These are phyloP conservation scores for Nanorana parkeri DNA, from an alignment of 2,113 vertebrate genomes.

Conservation along the genomic window DNA sequence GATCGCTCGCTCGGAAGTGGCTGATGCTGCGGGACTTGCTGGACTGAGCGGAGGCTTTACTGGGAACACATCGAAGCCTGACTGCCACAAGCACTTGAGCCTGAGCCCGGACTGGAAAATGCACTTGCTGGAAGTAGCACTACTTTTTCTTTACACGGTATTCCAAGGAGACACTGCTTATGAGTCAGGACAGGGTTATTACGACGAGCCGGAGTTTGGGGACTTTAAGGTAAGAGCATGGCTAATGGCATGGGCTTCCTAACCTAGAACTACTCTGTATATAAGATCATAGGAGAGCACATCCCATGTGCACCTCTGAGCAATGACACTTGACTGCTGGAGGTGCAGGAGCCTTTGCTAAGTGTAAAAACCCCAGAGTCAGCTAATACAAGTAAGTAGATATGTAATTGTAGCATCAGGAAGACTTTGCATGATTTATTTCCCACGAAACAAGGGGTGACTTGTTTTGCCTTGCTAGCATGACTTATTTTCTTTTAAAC, in stretches of 20 bases:
- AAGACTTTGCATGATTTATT: no score
- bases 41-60: constrained; percentile 64
- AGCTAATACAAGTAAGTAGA: no score
- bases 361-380: no score
- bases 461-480: no score
- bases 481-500: no score
- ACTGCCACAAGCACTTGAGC: constrained; percentile 6
- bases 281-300: no score
- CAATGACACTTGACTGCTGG: no score
- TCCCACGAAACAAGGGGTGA: no score
- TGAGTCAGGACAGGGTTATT: constrained; percentile 73
- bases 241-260: neutral
- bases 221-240: constrained; percentile 71
- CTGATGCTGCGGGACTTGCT: constrained; percentile 54
- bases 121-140: constrained; percentile 77
- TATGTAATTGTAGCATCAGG: no score
- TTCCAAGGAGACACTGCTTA: constrained; percentile 65
- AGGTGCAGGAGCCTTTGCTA: no score
- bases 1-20: constrained; percentile 60
- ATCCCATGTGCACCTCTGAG: no score
- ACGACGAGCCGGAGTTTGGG: constrained; percentile 72
- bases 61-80: constrained; percentile 21
- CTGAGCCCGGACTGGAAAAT: constrained; percentile 62
- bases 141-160: constrained; percentile 64
- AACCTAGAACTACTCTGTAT: no score